Conservation (phyloP, 2,888 invertebrate species). For the Metacarcinus magister region DNA sequence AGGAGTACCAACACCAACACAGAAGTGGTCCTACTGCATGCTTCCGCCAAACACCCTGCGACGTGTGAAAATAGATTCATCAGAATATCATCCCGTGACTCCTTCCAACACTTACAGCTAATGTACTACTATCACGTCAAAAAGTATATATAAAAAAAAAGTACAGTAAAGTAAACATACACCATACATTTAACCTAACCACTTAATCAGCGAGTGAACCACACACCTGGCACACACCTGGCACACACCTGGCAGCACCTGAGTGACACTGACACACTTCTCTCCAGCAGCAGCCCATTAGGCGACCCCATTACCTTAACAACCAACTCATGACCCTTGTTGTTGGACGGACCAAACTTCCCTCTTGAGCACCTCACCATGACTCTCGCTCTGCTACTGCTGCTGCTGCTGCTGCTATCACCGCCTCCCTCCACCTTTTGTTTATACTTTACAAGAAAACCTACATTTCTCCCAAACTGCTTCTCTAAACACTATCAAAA, state of each 20-base stretch:
- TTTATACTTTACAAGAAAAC: background rate
- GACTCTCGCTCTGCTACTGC: background rate
- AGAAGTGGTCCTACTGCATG: background rate
- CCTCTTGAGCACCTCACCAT: background rate
- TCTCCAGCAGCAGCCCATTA: background rate
- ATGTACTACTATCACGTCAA: background rate
- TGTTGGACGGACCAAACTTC: slow-evolving; percentile 13
- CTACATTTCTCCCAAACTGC: background rate
- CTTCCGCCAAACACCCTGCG: slow-evolving; percentile 34
- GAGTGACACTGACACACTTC: slow-evolving; percentile 11
- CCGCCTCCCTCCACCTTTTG: background rate
- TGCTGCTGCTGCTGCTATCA: background rate
- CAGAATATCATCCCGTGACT: background rate
- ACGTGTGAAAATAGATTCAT: background rate
- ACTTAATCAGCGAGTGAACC: background rate
- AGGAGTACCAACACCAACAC: background rate
- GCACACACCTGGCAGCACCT: background rate
- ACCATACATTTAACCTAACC: background rate
- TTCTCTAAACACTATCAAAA: background rate
- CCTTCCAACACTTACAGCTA: background rate
- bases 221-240: background rate
- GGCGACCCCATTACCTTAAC: slow-evolving; percentile 7
- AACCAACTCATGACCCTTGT: slow-evolving; percentile 26
- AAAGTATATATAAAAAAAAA: too few species aligned
- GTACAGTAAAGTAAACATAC: background rate